Evolutionary conservation across 2,113 vertebrate genomes (phyloP).

Genomic region (Patagioenas fasciata): DNA sequence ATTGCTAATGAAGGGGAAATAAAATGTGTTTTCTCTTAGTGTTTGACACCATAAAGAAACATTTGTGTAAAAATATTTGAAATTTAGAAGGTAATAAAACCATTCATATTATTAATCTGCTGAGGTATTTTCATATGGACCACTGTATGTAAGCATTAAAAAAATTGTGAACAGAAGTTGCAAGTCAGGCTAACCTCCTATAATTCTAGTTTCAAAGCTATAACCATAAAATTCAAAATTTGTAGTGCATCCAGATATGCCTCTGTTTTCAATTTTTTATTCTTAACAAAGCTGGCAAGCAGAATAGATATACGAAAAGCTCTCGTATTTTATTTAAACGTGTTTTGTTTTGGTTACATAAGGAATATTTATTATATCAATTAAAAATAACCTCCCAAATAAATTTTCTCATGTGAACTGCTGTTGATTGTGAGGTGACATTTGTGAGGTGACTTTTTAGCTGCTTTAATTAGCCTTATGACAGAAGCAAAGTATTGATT

Average conservation of each 20-base stretch:
- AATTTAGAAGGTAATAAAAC: conserved; percentile 49
- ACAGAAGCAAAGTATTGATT: conserved; percentile 86
- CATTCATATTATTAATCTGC: conserved; percentile 35
- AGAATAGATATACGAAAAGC: conserved; percentile 56
- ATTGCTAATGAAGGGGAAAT: conserved; percentile 25
- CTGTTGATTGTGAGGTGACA: conserved; percentile 76
- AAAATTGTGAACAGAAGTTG: conserved; percentile 60
- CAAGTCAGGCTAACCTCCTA: conserved; percentile 39
- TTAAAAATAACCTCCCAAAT: conserved; percentile 76
- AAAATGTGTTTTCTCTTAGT: conserved; percentile 44
- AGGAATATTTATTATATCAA: conserved; percentile 82
- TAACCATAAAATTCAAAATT: conserved; percentile 67
- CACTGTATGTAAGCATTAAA: conserved; percentile 17
- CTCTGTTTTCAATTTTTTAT: conserved; percentile 66
- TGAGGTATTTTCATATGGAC: conserved; percentile 32
- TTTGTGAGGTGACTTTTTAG: conserved; percentile 81
- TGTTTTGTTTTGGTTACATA: conserved; percentile 66
- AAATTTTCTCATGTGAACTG: conserved; percentile 76
- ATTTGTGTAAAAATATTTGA: conserved; percentile 43
- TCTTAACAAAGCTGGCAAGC: conserved; percentile 62
- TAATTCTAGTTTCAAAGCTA: conserved; percentile 64
- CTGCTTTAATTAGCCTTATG: conserved; percentile 83
- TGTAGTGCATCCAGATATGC: conserved; percentile 52
- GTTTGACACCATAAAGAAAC: conserved; percentile 42
- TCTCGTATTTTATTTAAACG: conserved; percentile 67